Evolutionary conservation across 2,797 vertebrate genomes (phyloP).

Genomic region (Pygocentrus nattereri): DNA sequence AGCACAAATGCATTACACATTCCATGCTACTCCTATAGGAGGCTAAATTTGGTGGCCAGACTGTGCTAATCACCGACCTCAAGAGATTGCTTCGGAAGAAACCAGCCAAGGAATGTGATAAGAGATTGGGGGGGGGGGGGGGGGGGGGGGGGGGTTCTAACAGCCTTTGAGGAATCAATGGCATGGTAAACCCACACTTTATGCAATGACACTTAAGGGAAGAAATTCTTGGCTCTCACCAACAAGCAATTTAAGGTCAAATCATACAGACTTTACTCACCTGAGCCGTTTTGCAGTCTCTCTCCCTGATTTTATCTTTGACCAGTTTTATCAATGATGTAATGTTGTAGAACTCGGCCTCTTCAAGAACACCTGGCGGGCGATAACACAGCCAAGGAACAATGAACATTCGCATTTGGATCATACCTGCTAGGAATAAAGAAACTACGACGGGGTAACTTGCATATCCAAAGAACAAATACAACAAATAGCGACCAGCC

Average conservation of each 20-base stretch:
- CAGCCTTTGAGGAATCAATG: background rate
- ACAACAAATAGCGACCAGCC: background rate
- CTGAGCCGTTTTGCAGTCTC: constrained; percentile 87
- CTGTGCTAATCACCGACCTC: constrained; percentile 11
- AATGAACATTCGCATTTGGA: background rate
- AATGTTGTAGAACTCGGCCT: constrained; percentile 92
- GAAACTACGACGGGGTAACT: no score
- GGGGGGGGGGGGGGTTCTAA: no score
- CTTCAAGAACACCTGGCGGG: constrained; percentile 84
- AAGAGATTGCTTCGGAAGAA: background rate
- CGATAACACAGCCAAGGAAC: background rate
- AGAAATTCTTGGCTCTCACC: background rate
- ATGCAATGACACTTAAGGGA: background rate
- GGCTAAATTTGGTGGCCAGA: constrained; percentile 11
- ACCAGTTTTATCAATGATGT: constrained; percentile 89
- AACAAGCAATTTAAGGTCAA: background rate
- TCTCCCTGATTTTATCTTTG: constrained; percentile 89
- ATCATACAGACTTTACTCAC: constrained; percentile 62
- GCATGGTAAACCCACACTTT: background rate
- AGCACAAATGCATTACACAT: background rate
- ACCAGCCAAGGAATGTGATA: constrained; percentile 4
- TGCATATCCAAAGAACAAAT: background rate
- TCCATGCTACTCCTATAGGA: constrained; percentile 12
- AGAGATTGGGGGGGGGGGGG: no score
- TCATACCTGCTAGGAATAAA: background rate